These are phyloP conservation scores for Eucriotettix oculatus DNA, from an alignment of 2,888 invertebrate genomes.

Conservation along the genomic window DNA sequence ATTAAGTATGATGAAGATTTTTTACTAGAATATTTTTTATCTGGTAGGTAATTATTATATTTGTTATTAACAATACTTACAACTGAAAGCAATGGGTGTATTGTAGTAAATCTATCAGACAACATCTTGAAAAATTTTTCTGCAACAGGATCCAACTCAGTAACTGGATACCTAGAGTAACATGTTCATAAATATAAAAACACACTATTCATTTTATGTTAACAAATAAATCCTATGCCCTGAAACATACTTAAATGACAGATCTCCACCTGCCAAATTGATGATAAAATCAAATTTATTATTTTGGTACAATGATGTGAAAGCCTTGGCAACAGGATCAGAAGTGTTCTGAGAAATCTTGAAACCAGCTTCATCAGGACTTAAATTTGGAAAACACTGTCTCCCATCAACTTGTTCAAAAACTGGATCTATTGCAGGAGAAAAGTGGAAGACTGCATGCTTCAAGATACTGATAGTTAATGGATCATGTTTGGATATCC, in stretches of 20 bases:
- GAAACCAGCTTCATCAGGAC: not conserved
- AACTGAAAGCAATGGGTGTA: slow-evolving; percentile 7
- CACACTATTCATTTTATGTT: too few relatives aligned
- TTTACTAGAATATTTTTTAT: too few relatives aligned
- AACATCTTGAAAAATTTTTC: slow-evolving; percentile 23
- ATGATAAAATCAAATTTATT: slow-evolving; percentile 56
- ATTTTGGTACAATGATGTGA: slow-evolving; percentile 43
- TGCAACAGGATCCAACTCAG: slow-evolving; percentile 29
- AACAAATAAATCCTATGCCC: too few relatives aligned
- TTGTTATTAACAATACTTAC: too few relatives aligned
- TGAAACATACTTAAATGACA: slow-evolving; percentile 16
- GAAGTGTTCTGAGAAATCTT: too few relatives aligned
- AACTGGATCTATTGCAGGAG: slow-evolving; percentile 49
- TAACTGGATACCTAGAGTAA: slow-evolving; percentile 33
- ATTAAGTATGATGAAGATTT: too few relatives aligned
- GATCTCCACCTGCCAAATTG: slow-evolving; percentile 56
- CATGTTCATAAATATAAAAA: not conserved
- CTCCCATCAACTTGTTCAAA: slow-evolving; percentile 23
- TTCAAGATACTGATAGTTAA: slow-evolving; percentile 44
- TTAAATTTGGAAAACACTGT: not conserved
- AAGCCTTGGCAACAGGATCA: slow-evolving; percentile 33
- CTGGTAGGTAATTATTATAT: too few relatives aligned
- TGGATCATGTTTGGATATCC: slow-evolving; percentile 40
- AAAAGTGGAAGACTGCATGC: slow-evolving; percentile 48
- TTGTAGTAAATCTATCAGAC: slow-evolving; percentile 21